Evolutionary conservation across 2,888 invertebrate species (phyloP).

Genomic region (Galerucella calmariensis): DNA sequence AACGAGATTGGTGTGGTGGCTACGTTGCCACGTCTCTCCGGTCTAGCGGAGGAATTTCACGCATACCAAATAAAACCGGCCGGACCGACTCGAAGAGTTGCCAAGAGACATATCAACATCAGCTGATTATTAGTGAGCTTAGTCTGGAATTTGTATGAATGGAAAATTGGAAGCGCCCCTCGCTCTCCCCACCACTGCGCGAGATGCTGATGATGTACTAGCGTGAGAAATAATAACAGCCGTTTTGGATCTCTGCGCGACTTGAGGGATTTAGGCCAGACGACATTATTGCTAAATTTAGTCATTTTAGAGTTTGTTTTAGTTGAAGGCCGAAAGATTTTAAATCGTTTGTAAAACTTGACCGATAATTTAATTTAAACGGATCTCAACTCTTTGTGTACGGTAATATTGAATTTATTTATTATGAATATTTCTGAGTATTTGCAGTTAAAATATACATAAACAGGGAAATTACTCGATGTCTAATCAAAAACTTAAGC

Average conservation of each 20-base stretch:
- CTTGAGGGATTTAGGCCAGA: conserved; percentile 21
- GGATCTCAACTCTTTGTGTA: not conserved
- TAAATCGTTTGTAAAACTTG: conserved; percentile 1
- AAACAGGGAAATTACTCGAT: too few relatives aligned
- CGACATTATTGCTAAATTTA: conserved; percentile 3
- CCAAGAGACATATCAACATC: conserved; percentile 32
- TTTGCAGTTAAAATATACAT: too few relatives aligned
- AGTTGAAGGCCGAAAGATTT: not conserved
- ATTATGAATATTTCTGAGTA: too few relatives aligned
- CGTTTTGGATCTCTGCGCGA: conserved; percentile 8
- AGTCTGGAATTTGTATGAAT: conserved; percentile 35
- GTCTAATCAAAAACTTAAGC: too few relatives aligned
- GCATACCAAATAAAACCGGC: conserved; percentile 24
- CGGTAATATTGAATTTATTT: not conserved
- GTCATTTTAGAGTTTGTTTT: not conserved
- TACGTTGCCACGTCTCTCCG: conserved; percentile 19
- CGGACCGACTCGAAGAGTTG: conserved; percentile 16
- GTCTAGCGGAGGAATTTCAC: conserved; percentile 18
- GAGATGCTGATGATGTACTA: conserved; percentile 29
- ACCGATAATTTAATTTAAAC: not conserved
- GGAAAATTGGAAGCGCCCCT: conserved; percentile 28
- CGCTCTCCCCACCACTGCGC: conserved; percentile 8
- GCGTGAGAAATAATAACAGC: conserved; percentile 31
- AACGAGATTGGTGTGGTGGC: conserved; percentile 6
- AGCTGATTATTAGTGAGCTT: conserved; percentile 31